Conservation (phyloP, 2,797 vertebrate genomes). For the Lutjanus campechanus region DNA sequence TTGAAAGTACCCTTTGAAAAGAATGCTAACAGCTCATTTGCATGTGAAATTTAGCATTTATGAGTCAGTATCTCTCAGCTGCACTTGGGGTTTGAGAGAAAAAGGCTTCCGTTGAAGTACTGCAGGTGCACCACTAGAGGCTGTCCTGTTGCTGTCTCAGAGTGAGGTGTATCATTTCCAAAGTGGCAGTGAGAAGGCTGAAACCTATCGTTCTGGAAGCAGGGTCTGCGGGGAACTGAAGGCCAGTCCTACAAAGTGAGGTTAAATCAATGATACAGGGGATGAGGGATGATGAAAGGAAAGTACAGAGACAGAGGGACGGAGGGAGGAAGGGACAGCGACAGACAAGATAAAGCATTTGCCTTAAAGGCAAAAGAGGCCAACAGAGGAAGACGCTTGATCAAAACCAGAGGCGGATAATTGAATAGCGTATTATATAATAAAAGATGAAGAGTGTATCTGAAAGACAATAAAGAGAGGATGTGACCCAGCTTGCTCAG, state of each 20-base stretch:
- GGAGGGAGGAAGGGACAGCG: conserved; percentile 38
- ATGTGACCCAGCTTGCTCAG: conserved; percentile 14
- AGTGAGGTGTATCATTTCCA: conserved; percentile 18
- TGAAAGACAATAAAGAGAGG: conserved; percentile 31
- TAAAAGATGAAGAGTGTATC: conserved; percentile 52
- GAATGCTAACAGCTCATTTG: not conserved
- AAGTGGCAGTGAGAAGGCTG: conserved; percentile 18
- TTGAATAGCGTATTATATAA: conserved; percentile 56
- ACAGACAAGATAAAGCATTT: conserved; percentile 49
- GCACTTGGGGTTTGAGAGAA: not conserved
- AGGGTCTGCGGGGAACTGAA: conserved; percentile 48
- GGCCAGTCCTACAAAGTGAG: conserved; percentile 65
- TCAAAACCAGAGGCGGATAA: conserved; percentile 68
- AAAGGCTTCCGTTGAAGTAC: conserved; percentile 55
- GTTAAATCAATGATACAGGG: conserved; percentile 74
- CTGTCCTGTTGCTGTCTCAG: conserved; percentile 72
- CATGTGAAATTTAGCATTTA: not conserved
- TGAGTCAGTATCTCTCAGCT: not conserved
- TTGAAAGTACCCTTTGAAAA: not conserved
- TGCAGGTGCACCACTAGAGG: conserved; percentile 77
- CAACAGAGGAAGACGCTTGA: conserved; percentile 44
- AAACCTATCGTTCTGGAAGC: conserved; percentile 26
- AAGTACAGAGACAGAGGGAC: conserved; percentile 41
- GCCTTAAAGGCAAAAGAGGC: conserved; percentile 59
- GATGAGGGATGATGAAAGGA: conserved; percentile 71